A percentile compares a stretch with the other conserved stretches of the same genome.
Conservation (phyloP, 2,888 invertebrate genomes). For the Melieria omissa region DNA sequence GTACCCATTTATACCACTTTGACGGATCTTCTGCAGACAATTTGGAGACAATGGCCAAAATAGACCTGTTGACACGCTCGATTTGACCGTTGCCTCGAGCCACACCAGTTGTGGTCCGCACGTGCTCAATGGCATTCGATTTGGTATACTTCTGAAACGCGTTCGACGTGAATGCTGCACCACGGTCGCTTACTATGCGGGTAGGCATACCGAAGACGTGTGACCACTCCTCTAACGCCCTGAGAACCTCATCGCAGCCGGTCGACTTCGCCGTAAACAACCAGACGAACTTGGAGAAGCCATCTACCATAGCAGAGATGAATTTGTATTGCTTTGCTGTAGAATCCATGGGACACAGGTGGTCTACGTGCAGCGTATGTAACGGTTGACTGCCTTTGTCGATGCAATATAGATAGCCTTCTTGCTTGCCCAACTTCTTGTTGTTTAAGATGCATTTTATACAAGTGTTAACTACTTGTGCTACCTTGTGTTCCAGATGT, state of each 20-base stretch:
- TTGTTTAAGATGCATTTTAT: slow-evolving; percentile 20
- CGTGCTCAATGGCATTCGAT: slow-evolving; percentile 28
- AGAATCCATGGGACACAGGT: slow-evolving; percentile 18
- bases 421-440: slow-evolving; percentile 13
- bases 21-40: slow-evolving; percentile 18
- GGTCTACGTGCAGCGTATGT: slow-evolving; percentile 12
- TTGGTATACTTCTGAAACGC: slow-evolving; percentile 24
- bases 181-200: slow-evolving; percentile 25
- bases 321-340: slow-evolving; percentile 42
- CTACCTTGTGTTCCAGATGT: slow-evolving; percentile 30
- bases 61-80: slow-evolving; percentile 21
- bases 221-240: slow-evolving; percentile 21
- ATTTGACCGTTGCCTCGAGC: slow-evolving; percentile 23
- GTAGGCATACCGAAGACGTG: slow-evolving; percentile 21
- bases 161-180: slow-evolving; percentile 31
- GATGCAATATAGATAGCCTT: slow-evolving; percentile 10
- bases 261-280: slow-evolving; percentile 29
- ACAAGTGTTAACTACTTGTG: slow-evolving; percentile 18
- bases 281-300: slow-evolving; percentile 38
- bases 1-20: slow-evolving; percentile 38
- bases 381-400: slow-evolving; percentile 3
- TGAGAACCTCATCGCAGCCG: slow-evolving; percentile 24
- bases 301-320: slow-evolving; percentile 30
- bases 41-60: slow-evolving; percentile 26
- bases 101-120: slow-evolving; percentile 30